Conservation (phyloP, 2,888 invertebrate genomes). For the Cryptosula pallasiana region DNA sequence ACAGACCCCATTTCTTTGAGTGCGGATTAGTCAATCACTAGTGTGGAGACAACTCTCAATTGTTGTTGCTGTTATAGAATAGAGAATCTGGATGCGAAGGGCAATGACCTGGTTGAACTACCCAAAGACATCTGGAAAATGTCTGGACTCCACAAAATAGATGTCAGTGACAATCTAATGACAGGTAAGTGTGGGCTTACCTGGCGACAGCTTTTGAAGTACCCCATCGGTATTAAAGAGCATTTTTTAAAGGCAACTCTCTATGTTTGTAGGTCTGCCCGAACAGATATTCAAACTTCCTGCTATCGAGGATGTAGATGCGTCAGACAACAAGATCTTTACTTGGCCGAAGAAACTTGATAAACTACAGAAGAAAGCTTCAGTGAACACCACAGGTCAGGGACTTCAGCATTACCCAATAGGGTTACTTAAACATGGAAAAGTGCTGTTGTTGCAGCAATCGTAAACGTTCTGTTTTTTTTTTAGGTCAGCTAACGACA, state of each 20-base stretch:
- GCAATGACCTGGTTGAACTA: constrained; percentile 42
- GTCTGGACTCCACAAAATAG: constrained; percentile 64
- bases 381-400: constrained; percentile 29
- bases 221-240: too few relatives aligned
- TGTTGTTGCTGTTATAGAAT: too few relatives aligned
- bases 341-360: constrained; percentile 46
- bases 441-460: too few relatives aligned
- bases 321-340: constrained; percentile 46
- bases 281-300: constrained; percentile 48
- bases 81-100: constrained; percentile 35
- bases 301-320: constrained; percentile 39
- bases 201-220: too few relatives aligned
- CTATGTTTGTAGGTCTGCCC: constrained; percentile 53
- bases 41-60: too few relatives aligned
- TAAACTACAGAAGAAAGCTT: constrained; percentile 37
- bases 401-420: too few relatives aligned
- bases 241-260: too few relatives aligned
- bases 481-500: constrained; percentile 30
- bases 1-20: too few relatives aligned
- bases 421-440: too few relatives aligned
- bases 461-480: too few relatives aligned
- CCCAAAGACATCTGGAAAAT: constrained; percentile 46
- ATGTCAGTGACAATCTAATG: constrained; percentile 80
- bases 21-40: too few relatives aligned
- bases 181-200: constrained; percentile 1